Evolutionary conservation across 92 coral and sea anemone species (phyloP), one percentile per base, ranked within the genome.

Genomic region (Heteractis magnifica): DNA sequence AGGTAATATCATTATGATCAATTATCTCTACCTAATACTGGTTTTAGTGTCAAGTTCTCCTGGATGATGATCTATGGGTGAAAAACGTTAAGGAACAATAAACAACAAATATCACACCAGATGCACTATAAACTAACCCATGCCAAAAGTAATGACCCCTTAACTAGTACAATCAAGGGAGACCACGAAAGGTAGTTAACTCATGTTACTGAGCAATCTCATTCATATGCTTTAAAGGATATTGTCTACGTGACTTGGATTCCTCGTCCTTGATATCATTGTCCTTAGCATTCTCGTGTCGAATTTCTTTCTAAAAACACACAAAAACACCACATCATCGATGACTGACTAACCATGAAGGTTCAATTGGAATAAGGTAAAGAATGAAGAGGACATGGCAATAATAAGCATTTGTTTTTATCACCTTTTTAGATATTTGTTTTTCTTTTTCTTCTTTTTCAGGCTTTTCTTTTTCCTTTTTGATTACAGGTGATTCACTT

Each of bases 381-480:
- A 26, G 26, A 26, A 53, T 12, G 9, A 12, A 53, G 13, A 8
- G 6, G 13, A 0, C 58, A 16, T 34, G 44, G 44, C 44, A 20
- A 20, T 20, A 8, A 55, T 55, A 79, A 18, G 26, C n/a, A 53
- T 48, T 59, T 48, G 55, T 10, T 4, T 16, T 12, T 18, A 5
- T 21, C 49, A 90, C 93, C 94, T 91, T 92, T 89, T 91, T 93
- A 79, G 90, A 83, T 20, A 80, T 72, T 21, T 90, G 62, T 79
- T 87, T 87, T 68, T 87, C 86, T 83, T 55, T 82, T 74, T 90
- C 89, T 79, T 90, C 92, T 74, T 90, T 90, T 80, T 86, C 89
- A 4, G 91, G 92, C 65, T 85, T 85, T 12, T 88, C 94, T 83
- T 91, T 89, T 56, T 91, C 93, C 71, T 92, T 90, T 77, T 89